Base-by-base conservation (phyloP, 2,113 vertebrate species). In the Scomber scombrus region DNA sequence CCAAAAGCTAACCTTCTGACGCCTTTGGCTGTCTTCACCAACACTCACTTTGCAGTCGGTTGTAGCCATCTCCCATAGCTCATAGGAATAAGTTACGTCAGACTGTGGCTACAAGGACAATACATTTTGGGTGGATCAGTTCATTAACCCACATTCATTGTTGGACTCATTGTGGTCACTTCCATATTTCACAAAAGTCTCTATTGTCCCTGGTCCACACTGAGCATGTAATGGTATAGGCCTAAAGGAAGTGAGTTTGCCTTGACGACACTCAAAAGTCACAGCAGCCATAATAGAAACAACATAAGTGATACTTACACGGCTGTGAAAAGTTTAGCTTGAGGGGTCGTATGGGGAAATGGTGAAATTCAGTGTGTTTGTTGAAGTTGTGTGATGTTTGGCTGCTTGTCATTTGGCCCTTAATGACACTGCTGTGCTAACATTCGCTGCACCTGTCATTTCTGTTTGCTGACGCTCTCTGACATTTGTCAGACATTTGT, bases 401-500 rank as follows among this genome's bases (percentile, higher is more conserved):
- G 54, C 11, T 70, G 66, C 60, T 71, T 60, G 10, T n/a, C 63
- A 56, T 31, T 56, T 6, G n/a, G 18, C 23, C 46, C 26, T 19
- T 19, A 29, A 51, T 47, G 29, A 19, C 31, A 34, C 31, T 40
- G 6, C 52, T 58, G 29, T 34, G 49, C 4, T 11, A 43, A 31
- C 67, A 45, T 50, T 70, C 9, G 11, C 45, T 1, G 16, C 51
- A 81, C 34, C 43, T 68, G 69, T 18, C 61, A 61, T 76, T 23
- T 55, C 47, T 49, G 23, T 46, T 47, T 29, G 47, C 34, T 85
- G 47, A 85, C 45, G 34, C 49, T 55, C 52, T 49, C 71, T 76
- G 77, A 70, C 66, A 80, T 62, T 76, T 66, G 43, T n/a, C n/a
- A n/a, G n/a, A n/a, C n/a, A n/a, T n/a, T n/a, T 70, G 57, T 75